Evolutionary conservation across 92 coral and sea anemone species (phyloP).

Genomic region (Heteractis magnifica): DNA sequence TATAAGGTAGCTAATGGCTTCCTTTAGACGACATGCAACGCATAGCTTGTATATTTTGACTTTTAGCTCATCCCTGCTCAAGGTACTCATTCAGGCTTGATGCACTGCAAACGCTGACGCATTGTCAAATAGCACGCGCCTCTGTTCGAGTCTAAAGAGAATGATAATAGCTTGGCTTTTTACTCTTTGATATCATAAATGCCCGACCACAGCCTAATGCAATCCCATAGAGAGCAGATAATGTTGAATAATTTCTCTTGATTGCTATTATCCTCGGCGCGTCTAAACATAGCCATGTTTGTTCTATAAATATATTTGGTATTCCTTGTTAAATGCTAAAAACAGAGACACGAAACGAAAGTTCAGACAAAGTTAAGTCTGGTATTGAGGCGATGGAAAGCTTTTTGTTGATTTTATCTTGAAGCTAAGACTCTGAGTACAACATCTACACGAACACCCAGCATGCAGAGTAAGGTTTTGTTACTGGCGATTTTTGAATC

Average conservation of each 20-base stretch:
- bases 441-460: not conserved
- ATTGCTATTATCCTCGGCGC: conserved; percentile 18
- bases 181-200: conserved; percentile 17
- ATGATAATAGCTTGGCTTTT: not conserved
- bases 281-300: conserved; percentile 27
- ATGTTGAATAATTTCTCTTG: conserved; percentile 31
- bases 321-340: conserved; percentile 2
- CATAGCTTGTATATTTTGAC: not conserved
- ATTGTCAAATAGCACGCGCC: not conserved
- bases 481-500: not conserved
- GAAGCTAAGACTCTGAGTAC: not conserved
- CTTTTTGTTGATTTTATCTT: not conserved
- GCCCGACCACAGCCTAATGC: conserved; percentile 11
- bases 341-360: conserved; percentile 11
- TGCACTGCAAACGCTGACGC: not conserved
- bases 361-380: conserved; percentile 17
- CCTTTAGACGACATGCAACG: not conserved
- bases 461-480: not conserved
- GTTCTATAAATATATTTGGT: conserved; percentile 33
- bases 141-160: not conserved
- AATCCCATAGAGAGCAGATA: conserved; percentile 9
- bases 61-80: not conserved
- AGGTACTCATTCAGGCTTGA: too few species aligned
- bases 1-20: not conserved
- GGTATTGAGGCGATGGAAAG: not conserved